phyloP scores from a whole-genome alignment of 2,888 invertebrate species.

The Meandrusa payeni region DNA sequence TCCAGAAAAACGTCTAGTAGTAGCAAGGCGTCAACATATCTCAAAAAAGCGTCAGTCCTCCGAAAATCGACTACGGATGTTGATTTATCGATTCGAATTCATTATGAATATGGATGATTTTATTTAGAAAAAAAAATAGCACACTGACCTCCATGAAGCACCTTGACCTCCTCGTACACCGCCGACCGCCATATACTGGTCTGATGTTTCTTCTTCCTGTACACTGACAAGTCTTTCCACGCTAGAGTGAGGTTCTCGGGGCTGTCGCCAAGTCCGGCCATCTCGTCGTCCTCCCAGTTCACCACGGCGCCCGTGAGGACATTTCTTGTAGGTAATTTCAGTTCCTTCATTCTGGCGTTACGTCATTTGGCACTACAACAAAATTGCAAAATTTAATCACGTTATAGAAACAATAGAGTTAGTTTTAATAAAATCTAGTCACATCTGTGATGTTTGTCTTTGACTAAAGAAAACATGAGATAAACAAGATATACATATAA shows the following conservation, averaged over 20 bases:
- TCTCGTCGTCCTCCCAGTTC: slow-evolving; percentile 70
- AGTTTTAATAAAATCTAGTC: no score
- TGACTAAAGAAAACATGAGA: no score
- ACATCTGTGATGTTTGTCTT: no score
- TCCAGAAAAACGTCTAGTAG: no score
- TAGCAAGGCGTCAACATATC: no score
- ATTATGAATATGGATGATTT: no score
- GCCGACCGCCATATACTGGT: slow-evolving; percentile 74
- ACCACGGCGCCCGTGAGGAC: slow-evolving; percentile 67
- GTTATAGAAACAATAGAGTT: no score
- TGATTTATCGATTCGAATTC: no score
- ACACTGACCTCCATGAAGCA: slow-evolving; percentile 77
- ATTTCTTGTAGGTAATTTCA: slow-evolving; percentile 64
- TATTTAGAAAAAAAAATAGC: neutral
- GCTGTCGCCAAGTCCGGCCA: slow-evolving; percentile 50
- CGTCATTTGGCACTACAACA: slow-evolving; percentile 57
- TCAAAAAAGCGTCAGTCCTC: neutral
- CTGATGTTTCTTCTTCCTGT: slow-evolving; percentile 67
- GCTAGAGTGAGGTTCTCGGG: slow-evolving; percentile 69
- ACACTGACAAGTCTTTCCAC: slow-evolving; percentile 78
- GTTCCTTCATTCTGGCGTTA: slow-evolving; percentile 53
- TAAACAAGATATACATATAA: no score
- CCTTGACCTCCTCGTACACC: slow-evolving; percentile 71
- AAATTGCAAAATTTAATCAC: no score
- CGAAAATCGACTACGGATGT: neutral